These are phyloP conservation scores for Caenorhabditis briggsae DNA, from an alignment of 1,140 invertebrate genomes.

Conservation along the genomic window DNA sequence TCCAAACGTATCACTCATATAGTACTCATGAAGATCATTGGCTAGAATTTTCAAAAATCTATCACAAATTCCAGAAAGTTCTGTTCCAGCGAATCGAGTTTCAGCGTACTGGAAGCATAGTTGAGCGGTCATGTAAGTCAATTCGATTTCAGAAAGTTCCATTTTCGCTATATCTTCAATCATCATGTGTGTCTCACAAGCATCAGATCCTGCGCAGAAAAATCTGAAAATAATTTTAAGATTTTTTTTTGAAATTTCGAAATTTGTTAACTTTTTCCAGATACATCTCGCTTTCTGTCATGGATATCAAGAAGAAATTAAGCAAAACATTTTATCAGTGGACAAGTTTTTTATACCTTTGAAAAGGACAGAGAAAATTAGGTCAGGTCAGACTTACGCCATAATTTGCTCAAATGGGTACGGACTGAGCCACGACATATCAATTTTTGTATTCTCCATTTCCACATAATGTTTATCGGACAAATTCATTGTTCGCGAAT, in stretches of 20 bases:
- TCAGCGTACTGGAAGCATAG: constrained; percentile 33
- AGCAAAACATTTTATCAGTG: too few relatives aligned
- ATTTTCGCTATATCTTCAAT: neutral
- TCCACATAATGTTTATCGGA: constrained; percentile 12
- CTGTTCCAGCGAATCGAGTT: neutral
- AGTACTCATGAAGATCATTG: constrained; percentile 49
- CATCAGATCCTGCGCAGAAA: neutral
- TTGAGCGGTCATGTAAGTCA: constrained; percentile 41
- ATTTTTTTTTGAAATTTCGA: too few relatives aligned
- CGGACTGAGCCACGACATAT: neutral
- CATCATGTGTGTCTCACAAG: neutral
- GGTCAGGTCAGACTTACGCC: neutral
- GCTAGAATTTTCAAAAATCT: neutral
- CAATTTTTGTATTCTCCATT: neutral
- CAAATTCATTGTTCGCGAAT: neutral
- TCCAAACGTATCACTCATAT: neutral
- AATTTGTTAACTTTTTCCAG: too few relatives aligned
- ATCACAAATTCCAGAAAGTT: neutral
- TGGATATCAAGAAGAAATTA: too few relatives aligned
- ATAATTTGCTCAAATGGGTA: neutral
- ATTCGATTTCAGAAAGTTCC: constrained; percentile 14
- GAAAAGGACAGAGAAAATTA: neutral
- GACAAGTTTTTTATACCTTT: too few relatives aligned
- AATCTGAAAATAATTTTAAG: neutral
- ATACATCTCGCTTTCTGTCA: too few relatives aligned